phyloP scores from a whole-genome alignment of 2,797 vertebrate species.

The Threskiornis aethiopicus region DNA sequence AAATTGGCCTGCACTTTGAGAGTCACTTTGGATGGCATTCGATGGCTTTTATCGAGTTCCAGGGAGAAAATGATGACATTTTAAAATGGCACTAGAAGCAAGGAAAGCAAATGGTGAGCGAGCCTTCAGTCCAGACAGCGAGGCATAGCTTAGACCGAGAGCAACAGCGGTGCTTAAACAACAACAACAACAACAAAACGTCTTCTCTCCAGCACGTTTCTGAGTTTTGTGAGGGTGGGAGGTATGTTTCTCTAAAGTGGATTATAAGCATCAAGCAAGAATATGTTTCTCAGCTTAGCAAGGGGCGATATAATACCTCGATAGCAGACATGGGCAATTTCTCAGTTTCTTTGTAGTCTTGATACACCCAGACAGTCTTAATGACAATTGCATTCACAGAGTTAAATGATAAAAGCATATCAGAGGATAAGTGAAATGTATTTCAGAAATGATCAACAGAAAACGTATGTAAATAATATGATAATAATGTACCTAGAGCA shows the following conservation, averaged over 20 bases:
- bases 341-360: background rate
- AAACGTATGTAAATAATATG: background rate
- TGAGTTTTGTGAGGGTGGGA: background rate
- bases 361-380: background rate
- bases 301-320: background rate
- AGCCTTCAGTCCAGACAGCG: constrained; percentile 3
- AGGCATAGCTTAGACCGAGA: background rate
- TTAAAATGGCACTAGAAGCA: constrained; percentile 36
- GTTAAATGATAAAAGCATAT: constrained; percentile 27
- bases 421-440: constrained; percentile 7
- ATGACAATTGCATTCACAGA: constrained; percentile 32
- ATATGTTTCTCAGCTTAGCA: background rate
- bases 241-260: background rate
- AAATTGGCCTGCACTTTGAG: constrained; percentile 49
- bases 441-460: constrained; percentile 18
- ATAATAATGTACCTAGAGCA: background rate
- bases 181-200: background rate
- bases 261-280: background rate
- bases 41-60: constrained; percentile 56
- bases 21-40: constrained; percentile 61
- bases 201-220: constrained; percentile 3
- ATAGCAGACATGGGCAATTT: background rate
- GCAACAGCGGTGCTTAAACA: constrained; percentile 4
- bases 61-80: constrained; percentile 39
- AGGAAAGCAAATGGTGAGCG: constrained; percentile 51